A percentile compares a stretch with the other conserved stretches of the same genome.
These are phyloP conservation scores for Egretta garzetta DNA, from an alignment of 2,113 vertebrate genomes.

Conservation along the genomic window DNA sequence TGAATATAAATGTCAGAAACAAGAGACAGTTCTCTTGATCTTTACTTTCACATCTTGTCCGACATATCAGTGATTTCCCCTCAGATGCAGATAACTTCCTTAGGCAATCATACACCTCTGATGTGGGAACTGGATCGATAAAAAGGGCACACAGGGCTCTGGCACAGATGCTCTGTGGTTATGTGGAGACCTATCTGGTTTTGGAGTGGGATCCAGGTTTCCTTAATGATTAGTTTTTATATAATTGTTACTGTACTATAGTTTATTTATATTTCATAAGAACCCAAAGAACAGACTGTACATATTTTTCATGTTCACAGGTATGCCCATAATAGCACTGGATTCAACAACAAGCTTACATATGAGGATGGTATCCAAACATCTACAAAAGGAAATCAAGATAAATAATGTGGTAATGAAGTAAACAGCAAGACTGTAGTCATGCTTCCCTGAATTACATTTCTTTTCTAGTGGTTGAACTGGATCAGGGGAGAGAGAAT, in stretches of 20 bases:
- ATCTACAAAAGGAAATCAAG: background rate
- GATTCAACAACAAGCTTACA: background rate
- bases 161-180: background rate
- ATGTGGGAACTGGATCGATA: background rate
- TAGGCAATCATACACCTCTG: background rate
- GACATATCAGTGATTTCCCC: background rate
- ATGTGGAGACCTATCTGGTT: background rate
- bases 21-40: background rate
- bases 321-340: background rate
- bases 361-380: background rate
- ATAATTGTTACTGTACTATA: background rate
- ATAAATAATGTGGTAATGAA: background rate
- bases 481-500: background rate
- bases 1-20: background rate
- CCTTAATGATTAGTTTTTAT: background rate
- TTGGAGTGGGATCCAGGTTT: background rate
- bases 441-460: background rate
- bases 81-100: background rate
- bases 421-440: background rate
- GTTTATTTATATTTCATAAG: background rate
- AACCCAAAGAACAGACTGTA: background rate
- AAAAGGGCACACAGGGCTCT: background rate
- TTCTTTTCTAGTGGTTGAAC: background rate
- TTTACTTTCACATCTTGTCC: background rate
- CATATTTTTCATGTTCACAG: background rate